Base-by-base conservation (phyloP, 2,113 vertebrate genomes). In the Hippocampus guttulatus region DNA sequence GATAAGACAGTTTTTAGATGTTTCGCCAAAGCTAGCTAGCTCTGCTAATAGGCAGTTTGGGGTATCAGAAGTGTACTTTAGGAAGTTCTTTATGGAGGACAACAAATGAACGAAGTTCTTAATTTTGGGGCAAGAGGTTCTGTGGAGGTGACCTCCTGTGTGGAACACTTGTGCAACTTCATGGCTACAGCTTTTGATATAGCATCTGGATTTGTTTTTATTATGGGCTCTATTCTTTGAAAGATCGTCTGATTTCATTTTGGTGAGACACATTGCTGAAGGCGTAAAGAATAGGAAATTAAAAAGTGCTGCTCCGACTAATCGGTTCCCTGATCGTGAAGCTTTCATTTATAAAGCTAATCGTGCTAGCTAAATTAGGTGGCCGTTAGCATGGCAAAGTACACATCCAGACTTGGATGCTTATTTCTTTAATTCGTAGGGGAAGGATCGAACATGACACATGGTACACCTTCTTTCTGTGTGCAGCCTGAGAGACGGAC, bases 1-100 rank as follows among this genome's bases (percentile, higher is more conserved):
- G 90, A 88, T 87, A 85, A 80, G 73, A 82, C 86, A 76, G 81
- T 80, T 84, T 81, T 85, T 85, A 68, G 18, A 58, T 68, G 62
- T 85, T 87, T 79, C 73, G 78, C 75, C 72, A 68, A 66, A 70
- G 64, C 77, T 49, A 70, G 76, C 75, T 68, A 80, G 80, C 75
- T 71, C 62, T 8, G 63, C 77, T 58, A 79, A 78, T 82, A 68
- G 70, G 57, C 70, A 75, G 80, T 73, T 81, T 70, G 64, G 68
- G 74, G 77, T 75, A 84, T 85, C 82, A 87, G 58, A 68, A 64
- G 79, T 77, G 78, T 75, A 81, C 77, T 78, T 77, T 2, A n/a
- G 70, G 63, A 74, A 75, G 67, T 68, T 70, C 49, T 80, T 74
- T 61, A 81, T 68, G 60, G 75, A 73, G 58, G 68, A 67, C 38